A percentile compares a stretch with the other conserved stretches of the same genome.
Conservation (phyloP, 23 tunicate genomes). For the Diplosoma virens region DNA sequence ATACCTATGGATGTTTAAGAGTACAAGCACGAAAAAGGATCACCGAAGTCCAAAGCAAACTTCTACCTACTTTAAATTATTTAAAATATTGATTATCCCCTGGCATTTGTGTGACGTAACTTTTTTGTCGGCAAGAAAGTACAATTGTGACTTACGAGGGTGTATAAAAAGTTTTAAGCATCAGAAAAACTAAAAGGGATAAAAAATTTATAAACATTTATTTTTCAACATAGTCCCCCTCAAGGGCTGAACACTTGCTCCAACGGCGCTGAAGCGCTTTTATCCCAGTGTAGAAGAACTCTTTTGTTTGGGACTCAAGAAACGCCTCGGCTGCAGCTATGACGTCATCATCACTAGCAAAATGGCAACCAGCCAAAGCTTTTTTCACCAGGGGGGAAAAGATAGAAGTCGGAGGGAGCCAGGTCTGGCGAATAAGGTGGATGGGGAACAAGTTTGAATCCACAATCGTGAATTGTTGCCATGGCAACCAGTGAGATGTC, state of each 20-base stretch:
- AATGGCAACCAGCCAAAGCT: slow-evolving; percentile 11
- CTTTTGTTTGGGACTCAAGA: slow-evolving; percentile 4
- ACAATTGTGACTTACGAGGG: too few relatives aligned
- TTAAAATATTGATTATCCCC: too few relatives aligned
- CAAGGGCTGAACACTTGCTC: slow-evolving; percentile 18
- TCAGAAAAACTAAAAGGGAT: slow-evolving; percentile 8
- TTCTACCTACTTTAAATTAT: too few relatives aligned
- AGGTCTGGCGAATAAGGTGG: slow-evolving; percentile 34
- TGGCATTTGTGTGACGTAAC: too few relatives aligned
- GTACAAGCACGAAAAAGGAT: too few relatives aligned
- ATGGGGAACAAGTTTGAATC: slow-evolving; percentile 17
- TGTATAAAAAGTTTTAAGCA: slow-evolving; percentile 16
- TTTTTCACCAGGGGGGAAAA: slow-evolving; percentile 16
- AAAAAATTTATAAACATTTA: too few relatives aligned
- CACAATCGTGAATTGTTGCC: slow-evolving; percentile 32
- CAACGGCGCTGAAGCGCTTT: slow-evolving; percentile 13
- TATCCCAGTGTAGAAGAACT: slow-evolving; percentile 17
- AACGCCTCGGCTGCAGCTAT: slow-evolving; percentile 10
- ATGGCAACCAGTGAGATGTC: slow-evolving; percentile 18
- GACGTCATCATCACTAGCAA: slow-evolving; percentile 29
- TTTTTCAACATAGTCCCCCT: slow-evolving; percentile 26
- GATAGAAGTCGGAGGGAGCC: slow-evolving; percentile 15
- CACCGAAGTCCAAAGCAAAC: too few relatives aligned
- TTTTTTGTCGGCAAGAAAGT: too few relatives aligned
- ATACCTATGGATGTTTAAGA: too few relatives aligned